Evolutionary conservation across 2,888 invertebrate genomes (phyloP).

Genomic region (Pegoplata infirma): DNA sequence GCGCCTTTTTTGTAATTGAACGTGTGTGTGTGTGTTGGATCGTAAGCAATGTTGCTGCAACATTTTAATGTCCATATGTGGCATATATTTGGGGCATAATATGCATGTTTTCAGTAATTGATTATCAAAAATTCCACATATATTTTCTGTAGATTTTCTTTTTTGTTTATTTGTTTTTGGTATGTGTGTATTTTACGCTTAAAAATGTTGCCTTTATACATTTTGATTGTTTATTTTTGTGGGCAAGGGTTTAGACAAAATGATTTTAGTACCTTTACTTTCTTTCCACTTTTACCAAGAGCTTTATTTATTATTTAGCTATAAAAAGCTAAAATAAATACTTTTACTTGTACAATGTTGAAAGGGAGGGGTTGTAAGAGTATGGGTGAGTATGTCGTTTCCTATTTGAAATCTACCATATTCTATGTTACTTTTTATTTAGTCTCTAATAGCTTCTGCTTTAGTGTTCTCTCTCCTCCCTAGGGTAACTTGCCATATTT

Average conservation of each 20-base stretch:
- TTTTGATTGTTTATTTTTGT: constrained; percentile 9
- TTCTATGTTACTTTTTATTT: neutral
- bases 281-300: neutral
- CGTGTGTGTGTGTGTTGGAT: neutral
- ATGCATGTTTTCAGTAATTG: constrained; percentile 52
- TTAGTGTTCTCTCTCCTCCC: neutral
- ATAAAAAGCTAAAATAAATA: neutral
- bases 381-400: neutral
- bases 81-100: constrained; percentile 40
- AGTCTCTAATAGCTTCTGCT: constrained; percentile 3
- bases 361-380: neutral
- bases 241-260: neutral
- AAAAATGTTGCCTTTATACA: constrained; percentile 2
- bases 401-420: neutral
- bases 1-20: neutral
- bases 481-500: no score
- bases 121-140: constrained; percentile 49
- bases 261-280: neutral
- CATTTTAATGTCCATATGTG: constrained; percentile 48
- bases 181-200: constrained; percentile 12
- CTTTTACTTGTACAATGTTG: no score
- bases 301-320: neutral
- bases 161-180: no score
- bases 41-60: constrained; percentile 21
- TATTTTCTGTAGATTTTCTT: constrained; percentile 13